These are phyloP conservation scores for Mimachlamys varia DNA, from an alignment of 2,888 invertebrate species.

Conservation along the genomic window DNA sequence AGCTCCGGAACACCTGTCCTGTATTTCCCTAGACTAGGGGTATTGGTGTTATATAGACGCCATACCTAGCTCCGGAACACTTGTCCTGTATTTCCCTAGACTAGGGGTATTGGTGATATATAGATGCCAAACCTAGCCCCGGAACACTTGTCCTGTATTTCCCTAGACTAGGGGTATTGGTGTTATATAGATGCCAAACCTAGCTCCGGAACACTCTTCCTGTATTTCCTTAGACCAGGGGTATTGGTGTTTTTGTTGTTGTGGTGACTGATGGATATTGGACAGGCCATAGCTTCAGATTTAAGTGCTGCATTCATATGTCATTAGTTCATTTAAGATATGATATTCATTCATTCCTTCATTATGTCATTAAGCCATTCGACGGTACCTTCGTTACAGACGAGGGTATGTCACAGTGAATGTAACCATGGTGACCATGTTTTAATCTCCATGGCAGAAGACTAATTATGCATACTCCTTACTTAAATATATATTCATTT, in stretches of 20 bases:
- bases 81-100: too few species aligned
- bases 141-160: neutral
- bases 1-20: too few species aligned
- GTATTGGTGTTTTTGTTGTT: neutral
- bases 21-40: too few species aligned
- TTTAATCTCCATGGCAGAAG: neutral
- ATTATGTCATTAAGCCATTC: neutral
- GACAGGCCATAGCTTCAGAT: neutral
- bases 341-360: constrained; percentile 14
- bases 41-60: too few species aligned
- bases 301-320: constrained; percentile 14
- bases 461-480: too few species aligned
- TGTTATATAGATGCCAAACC: constrained; percentile 14
- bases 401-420: neutral
- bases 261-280: neutral
- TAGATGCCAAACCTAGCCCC: neutral
- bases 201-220: neutral
- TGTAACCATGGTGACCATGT: neutral
- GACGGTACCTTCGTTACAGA: neutral
- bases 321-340: neutral
- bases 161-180: neutral
- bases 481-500: too few species aligned
- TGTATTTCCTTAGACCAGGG: neutral
- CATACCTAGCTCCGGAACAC: too few species aligned
- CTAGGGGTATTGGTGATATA: too few species aligned